Conservation (phyloP, 2,888 invertebrate species). For the Chaitophorus viminalis region DNA sequence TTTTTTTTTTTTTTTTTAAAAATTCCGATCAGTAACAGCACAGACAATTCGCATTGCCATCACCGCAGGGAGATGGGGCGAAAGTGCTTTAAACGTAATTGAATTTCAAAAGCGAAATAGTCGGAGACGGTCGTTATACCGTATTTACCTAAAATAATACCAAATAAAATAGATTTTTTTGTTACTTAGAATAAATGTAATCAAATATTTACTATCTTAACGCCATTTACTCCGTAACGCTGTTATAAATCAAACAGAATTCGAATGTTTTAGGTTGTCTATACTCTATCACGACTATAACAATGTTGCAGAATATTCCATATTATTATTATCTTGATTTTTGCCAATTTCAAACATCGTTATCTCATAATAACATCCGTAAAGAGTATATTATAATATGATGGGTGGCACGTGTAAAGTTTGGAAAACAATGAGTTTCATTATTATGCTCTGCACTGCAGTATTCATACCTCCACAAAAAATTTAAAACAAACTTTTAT, state of each 20-base stretch:
- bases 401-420: too few relatives aligned
- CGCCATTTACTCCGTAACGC: not conserved
- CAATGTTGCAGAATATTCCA: not conserved
- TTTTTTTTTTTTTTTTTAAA: conserved; percentile 5
- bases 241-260: too few relatives aligned
- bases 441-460: not conserved
- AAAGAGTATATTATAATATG: not conserved
- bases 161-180: conserved; percentile 10
- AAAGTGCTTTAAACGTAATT: conserved; percentile 19
- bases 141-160: conserved; percentile 25
- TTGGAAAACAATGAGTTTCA: not conserved
- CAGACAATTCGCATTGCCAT: not conserved
- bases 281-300: too few relatives aligned
- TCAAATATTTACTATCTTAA: not conserved
- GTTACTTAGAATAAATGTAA: not conserved
- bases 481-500: not conserved
- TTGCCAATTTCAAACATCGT: too few relatives aligned
- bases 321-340: too few relatives aligned
- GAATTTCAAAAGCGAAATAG: conserved; percentile 12
- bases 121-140: not conserved
- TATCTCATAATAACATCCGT: not conserved
- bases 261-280: too few relatives aligned
- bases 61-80: not conserved
- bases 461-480: not conserved
- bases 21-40: not conserved